Evolutionary conservation across 1,140 invertebrate genomes (phyloP), one percentile per base, ranked within the genome.

Genomic region (Cydia strobilella): DNA sequence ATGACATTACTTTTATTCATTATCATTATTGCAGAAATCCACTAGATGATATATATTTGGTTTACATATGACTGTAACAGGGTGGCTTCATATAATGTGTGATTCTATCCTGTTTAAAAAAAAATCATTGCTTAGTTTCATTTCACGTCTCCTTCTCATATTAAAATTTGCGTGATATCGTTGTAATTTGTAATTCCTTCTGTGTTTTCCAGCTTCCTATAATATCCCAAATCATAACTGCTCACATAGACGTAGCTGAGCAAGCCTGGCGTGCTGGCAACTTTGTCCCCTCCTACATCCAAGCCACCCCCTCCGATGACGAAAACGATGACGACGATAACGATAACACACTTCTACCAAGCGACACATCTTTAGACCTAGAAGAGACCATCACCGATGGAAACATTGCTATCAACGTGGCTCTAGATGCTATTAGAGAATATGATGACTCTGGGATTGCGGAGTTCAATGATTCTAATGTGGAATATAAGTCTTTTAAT

Each of bases 321-420:
- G 83, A 80, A 13, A 85, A 85, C 42, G 51, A 75, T 4, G 75
- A 59, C 6, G 88, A 76, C 15, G 86, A 86, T 1, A 76, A 81
- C 10, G 90, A 91, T 27, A 45, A 48, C 7, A 92, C 90, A 0
- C 79, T 91, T 2, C 79, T 85, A 6, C 79, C 82, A 5, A 85
- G 84, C 27, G 76, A 83, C 5, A 80, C 90, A 9, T 80, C 76
- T 6, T 84, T 82, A 69, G 65, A 69, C 0, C 79, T 90, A 0
- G 89, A 90, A 75, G 86, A 89, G 10, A 92, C 90, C 0, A 76
- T 92, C 0, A 90, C 86, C 18, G 87, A 90, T 25, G 79, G 84
- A 18, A 73, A 63, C 10, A 74, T 72, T 15, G 79, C 74, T 72
- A 71, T 80, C 20, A 73, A 63, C 12, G 75, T 72, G 7, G 79